Base-by-base conservation (phyloP, 2,113 vertebrate genomes). In the Dipodomys spectabilis region DNA sequence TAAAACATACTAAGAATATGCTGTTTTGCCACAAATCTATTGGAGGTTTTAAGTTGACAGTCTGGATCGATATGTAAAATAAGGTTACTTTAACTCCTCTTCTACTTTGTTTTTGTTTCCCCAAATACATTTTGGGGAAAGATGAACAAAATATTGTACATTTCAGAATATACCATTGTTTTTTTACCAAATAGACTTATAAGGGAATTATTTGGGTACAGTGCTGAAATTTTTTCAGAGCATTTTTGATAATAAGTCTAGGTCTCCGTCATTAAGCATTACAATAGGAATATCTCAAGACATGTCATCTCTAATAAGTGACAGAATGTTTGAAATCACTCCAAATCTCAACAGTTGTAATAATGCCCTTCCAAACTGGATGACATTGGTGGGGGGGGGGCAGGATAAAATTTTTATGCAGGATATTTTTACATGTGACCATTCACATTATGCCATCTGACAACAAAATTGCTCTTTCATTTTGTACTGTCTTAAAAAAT, bases 211-310 rank as follows among this genome's bases (percentile, higher is more conserved):
- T 65, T 74, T 79, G 45, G 23, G 39, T 84, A 35, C 23, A 27
- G 68, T 74, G 8, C 6, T 57, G 73, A 3, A 2, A 77, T 71
- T 53, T 23, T 71, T 86, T 88, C 35, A 71, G 25, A 90, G 44
- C 2, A 35, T 74, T 78, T 32, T 77, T 16, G 39, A 12, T 74
- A 69, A 35, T 82, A 92, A 64, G 92, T 62, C 30, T 79, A 77
- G 30, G 72, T 69, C 87, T 65, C 15, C 72, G 22, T 83, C 62
- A 75, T 85, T 44, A 73, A 65, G 67, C 39, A 81, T 91, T 88
- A 44, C 92, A 88, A 81, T 53, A 91, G 83, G 35, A 80, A 60
- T 53, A 60, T 64, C 39, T 86, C 64, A 39, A 92, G 45, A 94
- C 32, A 73, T 30, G 44, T 35, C 85, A n/a, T 27, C 65, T 85